Conservation (phyloP, 1,140 invertebrate species). For the Drosophila tropicalis region DNA sequence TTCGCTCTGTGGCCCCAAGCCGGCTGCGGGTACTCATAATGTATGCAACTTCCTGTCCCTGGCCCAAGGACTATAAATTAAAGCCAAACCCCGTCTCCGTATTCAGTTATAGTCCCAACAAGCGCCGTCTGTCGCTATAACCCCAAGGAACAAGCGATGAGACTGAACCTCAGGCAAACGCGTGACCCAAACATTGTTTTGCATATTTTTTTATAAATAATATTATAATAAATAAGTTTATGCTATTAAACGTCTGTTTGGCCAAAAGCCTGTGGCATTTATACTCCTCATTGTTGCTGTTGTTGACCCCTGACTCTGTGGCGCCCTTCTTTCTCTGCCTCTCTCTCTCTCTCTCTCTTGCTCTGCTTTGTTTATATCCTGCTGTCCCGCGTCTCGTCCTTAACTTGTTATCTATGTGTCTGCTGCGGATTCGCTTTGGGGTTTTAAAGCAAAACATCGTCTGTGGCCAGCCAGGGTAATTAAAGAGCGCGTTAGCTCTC, state of each 20-base stretch:
- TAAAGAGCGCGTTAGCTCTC: conserved; percentile 59
- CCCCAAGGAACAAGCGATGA: conserved; percentile 46
- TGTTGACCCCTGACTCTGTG: conserved; percentile 15
- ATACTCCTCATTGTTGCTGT: conserved; percentile 29
- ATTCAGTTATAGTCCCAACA: background rate
- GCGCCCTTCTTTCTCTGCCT: too few relatives aligned
- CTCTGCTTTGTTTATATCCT: too few relatives aligned
- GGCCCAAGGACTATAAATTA: conserved; percentile 67
- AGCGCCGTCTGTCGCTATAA: conserved; percentile 57
- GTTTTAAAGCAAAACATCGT: conserved; percentile 46
- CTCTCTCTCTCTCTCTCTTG: background rate
- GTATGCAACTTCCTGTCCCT: conserved; percentile 66
- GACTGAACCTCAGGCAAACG: conserved; percentile 13
- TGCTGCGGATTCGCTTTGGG: conserved; percentile 42
- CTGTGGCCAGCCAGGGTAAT: conserved; percentile 60
- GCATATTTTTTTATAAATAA: conserved; percentile 73
- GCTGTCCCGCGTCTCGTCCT: conserved; percentile 8
- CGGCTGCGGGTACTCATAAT: conserved; percentile 47
- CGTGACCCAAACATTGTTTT: conserved; percentile 36
- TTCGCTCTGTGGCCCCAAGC: conserved; percentile 11
- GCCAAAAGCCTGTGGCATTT: conserved; percentile 52
- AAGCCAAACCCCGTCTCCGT: conserved; percentile 36
- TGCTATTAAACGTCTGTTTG: conserved; percentile 63
- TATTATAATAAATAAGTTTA: conserved; percentile 79
- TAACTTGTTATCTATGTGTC: conserved; percentile 62